phyloP scores from a whole-genome alignment of 2,888 invertebrate genomes.

The Matsumyia berberina region DNA sequence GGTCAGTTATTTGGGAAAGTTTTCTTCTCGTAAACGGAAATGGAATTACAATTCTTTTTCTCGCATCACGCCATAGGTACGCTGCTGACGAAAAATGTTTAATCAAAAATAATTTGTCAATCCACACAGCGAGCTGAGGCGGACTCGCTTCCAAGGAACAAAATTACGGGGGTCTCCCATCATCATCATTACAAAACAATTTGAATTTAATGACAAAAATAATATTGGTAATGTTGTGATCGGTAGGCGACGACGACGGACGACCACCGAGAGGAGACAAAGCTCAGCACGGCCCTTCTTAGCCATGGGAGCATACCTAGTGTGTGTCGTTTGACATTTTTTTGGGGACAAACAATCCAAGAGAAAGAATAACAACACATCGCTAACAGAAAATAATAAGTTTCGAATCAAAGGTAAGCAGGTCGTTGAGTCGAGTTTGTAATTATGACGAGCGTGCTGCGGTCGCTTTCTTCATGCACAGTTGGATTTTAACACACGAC shows the following conservation, averaged over 20 bases:
- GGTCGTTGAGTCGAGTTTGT: conserved; percentile 64
- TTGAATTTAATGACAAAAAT: conserved; percentile 75
- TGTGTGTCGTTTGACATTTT: conserved; percentile 37
- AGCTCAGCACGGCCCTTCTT: conserved; percentile 26
- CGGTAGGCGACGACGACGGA: not conserved
- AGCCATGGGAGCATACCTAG: not conserved
- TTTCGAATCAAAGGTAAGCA: conserved; percentile 61
- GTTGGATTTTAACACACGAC: conserved; percentile 28
- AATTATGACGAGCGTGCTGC: conserved; percentile 40
- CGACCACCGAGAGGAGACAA: conserved; percentile 23
- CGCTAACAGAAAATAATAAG: conserved; percentile 47
- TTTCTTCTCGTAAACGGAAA: conserved; percentile 52
- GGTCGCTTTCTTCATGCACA: conserved; percentile 47
- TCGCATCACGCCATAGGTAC: conserved; percentile 51
- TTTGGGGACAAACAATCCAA: conserved; percentile 24
- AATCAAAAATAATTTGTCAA: conserved; percentile 75
- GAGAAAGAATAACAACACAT: conserved; percentile 17
- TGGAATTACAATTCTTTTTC: conserved; percentile 57
- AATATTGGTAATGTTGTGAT: conserved; percentile 59
- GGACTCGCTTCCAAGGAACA: conserved; percentile 26
- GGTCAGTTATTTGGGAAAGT: conserved; percentile 58
- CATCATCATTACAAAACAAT: conserved; percentile 75
- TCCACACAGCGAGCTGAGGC: too few species aligned
- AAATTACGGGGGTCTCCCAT: conserved; percentile 45
- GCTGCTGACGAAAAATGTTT: conserved; percentile 49